Evolutionary conservation across 53 echinoderm and acorn worm genomes (phyloP).

Genomic region (Stichopus horrens): DNA sequence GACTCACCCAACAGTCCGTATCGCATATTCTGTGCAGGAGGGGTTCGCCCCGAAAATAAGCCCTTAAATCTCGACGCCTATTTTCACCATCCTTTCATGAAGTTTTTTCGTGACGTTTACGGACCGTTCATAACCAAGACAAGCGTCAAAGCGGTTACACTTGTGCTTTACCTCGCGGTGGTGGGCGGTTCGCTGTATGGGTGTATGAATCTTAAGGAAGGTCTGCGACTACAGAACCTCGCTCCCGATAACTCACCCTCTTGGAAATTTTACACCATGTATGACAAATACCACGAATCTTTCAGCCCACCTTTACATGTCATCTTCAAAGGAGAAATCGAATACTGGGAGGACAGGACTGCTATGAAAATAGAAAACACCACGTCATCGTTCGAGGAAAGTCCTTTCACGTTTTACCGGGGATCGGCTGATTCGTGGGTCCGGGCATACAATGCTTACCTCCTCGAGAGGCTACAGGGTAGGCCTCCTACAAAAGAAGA

Average conservation of each 20-base stretch:
- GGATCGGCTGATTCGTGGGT: constrained; percentile 80
- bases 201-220: constrained; percentile 82
- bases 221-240: constrained; percentile 78
- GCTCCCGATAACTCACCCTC: constrained; percentile 86
- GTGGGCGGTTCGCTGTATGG: constrained; percentile 78
- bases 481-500: constrained; percentile 24
- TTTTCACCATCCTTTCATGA: constrained; percentile 87
- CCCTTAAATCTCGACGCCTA: constrained; percentile 52
- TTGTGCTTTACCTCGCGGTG: constrained; percentile 59
- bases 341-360: constrained; percentile 70
- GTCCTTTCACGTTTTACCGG: constrained; percentile 43
- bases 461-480: background rate
- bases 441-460: constrained; percentile 51
- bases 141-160: constrained; percentile 59
- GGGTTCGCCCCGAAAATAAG: constrained; percentile 46
- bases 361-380: constrained; percentile 65
- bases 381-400: constrained; percentile 60
- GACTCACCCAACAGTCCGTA: constrained; percentile 62
- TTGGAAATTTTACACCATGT: constrained; percentile 72
- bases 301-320: constrained; percentile 82
- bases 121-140: constrained; percentile 83
- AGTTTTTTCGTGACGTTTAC: constrained; percentile 87
- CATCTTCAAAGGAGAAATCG: constrained; percentile 63
- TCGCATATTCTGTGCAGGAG: constrained; percentile 66
- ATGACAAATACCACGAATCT: constrained; percentile 73